These are phyloP conservation scores for Sturmia bella DNA, from an alignment of 2,888 invertebrate species.

Conservation along the genomic window DNA sequence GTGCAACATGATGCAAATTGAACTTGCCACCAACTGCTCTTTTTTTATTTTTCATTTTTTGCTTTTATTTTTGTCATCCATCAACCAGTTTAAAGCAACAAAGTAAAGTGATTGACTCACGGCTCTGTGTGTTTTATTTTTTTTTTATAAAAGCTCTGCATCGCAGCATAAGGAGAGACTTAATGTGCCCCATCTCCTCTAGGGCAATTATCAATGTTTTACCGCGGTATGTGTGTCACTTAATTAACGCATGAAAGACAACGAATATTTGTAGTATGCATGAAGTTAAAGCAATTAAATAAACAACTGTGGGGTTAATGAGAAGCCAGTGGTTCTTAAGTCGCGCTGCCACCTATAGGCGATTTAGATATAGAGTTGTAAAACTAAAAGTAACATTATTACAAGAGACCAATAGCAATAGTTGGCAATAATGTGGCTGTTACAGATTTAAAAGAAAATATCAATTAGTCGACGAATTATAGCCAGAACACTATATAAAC, in stretches of 20 bases:
- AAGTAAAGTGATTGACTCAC: constrained; percentile 11
- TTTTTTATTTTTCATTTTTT: constrained; percentile 3
- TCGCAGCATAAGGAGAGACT: constrained; percentile 25
- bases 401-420: no score
- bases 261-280: constrained; percentile 24
- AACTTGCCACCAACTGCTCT: constrained; percentile 2
- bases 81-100: constrained; percentile 23
- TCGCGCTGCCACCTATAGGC: not conserved
- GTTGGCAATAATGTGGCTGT: no score
- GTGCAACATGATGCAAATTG: constrained; percentile 6
- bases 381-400: no score
- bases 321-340: constrained; percentile 1
- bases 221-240: constrained; percentile 26
- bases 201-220: constrained; percentile 19
- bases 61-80: no score
- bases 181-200: not conserved
- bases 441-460: no score
- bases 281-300: constrained; percentile 30
- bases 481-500: no score
- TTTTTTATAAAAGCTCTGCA: constrained; percentile 30
- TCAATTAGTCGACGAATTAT: no score
- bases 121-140: not conserved
- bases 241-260: constrained; percentile 48
- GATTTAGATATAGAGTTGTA: no score
- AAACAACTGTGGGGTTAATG: not conserved